Percentiles rank a stretch among this genome's conserved stretches.
These are phyloP conservation scores for Stomatorhinus walkeri DNA, from an alignment of 2,797 vertebrate species.

Conservation along the genomic window DNA sequence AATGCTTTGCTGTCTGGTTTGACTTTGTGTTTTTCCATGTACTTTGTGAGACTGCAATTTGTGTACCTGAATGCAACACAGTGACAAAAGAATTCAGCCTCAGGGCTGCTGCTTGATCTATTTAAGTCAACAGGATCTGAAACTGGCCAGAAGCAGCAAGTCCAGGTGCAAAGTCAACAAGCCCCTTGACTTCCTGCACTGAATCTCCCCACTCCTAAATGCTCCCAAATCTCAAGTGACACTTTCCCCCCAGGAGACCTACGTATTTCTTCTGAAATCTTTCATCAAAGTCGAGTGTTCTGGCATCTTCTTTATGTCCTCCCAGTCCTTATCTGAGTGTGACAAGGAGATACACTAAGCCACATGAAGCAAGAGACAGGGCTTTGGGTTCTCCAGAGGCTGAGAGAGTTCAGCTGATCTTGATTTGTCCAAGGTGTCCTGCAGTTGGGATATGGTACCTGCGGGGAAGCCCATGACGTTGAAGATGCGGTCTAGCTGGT, in stretches of 20 bases:
- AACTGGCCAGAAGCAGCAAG: too few relatives aligned
- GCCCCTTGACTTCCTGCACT: neutral
- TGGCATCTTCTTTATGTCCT: slow-evolving; percentile 99
- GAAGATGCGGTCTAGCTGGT: slow-evolving; percentile 99
- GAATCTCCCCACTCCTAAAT: neutral
- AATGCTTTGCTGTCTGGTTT: slow-evolving; percentile 99
- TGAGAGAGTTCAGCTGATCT: neutral
- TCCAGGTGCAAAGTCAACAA: neutral
- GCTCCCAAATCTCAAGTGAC: neutral
- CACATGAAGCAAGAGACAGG: neutral
- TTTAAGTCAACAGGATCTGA: neutral
- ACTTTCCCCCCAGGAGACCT: slow-evolving; percentile 52
- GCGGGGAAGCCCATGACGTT: slow-evolving; percentile 99
- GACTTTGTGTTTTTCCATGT: slow-evolving; percentile 99
- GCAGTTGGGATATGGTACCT: slow-evolving; percentile 59
- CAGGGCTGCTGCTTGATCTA: neutral
- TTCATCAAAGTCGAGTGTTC: slow-evolving; percentile 99
- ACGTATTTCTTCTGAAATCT: slow-evolving; percentile 99
- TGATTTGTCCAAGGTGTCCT: neutral
- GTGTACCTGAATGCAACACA: slow-evolving; percentile 74
- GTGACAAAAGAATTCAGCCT: neutral
- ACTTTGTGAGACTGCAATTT: slow-evolving; percentile 99
- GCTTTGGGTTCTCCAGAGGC: neutral
- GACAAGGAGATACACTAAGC: slow-evolving; percentile 30
- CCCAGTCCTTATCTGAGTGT: slow-evolving; percentile 98